Base-by-base conservation (phyloP, 2,113 vertebrate species). In the Caracal caracal region DNA sequence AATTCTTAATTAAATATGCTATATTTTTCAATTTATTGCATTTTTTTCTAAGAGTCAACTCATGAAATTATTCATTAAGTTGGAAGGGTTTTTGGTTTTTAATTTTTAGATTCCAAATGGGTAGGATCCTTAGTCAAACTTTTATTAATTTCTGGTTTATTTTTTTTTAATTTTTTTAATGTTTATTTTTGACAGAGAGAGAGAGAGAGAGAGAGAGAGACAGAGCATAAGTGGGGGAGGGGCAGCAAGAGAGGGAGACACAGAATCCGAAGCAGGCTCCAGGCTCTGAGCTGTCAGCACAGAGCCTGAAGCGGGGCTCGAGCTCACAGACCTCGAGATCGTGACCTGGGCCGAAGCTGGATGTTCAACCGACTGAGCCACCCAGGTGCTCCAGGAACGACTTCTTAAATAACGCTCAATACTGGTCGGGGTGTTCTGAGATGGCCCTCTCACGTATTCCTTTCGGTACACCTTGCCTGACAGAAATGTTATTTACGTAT, bases 111-210 rank as follows among this genome's bases (percentile, higher is more conserved):
- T 73, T 83, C 35, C 51, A 88, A 90, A 51, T 75, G 20, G 28
- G 68, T 63, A 5, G 37, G 24, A 87, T 84, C 75, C 33, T 86
- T 80, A 56, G 16, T 70, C 56, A 92, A 80, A 78, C 5, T 66
- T 86, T 56, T 75, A 49, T 47, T 87, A 43, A 22, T 88, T 93
- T 92, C 85, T 87, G 33, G 26, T 33, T 91, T 95, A 70, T 19
- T 43, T 43, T 43, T 43, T 43, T 43, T 1, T 1, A 43, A 9
- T 43, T 43, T 43, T 43, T 1, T 43, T 43, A 43, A 43, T 43
- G 43, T 43, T 43, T 43, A 8, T 43, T 43, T 43, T 43, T 43
- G 43, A 43, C 43, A 43, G 43, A 43, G 43, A 43, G 40, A 43
- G 40, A 43, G 6, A 40, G 40, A 40, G 40, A 40, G 40, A 40